Conservation (phyloP, 2,797 vertebrate genomes). For the Centropyge bicolor region DNA sequence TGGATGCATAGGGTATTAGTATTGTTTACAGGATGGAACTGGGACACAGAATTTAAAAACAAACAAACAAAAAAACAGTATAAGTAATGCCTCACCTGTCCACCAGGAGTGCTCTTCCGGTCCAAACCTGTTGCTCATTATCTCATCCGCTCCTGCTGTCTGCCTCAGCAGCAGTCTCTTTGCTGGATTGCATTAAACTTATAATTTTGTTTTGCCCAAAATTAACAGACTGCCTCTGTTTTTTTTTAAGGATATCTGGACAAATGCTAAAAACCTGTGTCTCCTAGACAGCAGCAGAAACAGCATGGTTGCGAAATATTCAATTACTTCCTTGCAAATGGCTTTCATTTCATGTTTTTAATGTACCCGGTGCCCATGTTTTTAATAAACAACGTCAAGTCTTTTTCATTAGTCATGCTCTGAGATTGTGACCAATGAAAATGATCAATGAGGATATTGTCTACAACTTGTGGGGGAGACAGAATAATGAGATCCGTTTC, state of each 20-base stretch:
- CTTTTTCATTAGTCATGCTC: background rate
- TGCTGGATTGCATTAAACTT: background rate
- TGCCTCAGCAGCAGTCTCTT: background rate
- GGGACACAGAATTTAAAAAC: background rate
- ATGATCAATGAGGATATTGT: background rate
- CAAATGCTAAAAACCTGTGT: background rate
- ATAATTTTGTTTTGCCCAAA: background rate
- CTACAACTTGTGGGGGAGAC: background rate
- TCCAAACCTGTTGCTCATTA: background rate
- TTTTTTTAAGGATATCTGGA: background rate
- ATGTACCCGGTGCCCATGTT: background rate
- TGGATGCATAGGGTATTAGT: background rate
- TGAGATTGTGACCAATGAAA: conserved; percentile 1
- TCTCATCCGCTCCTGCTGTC: conserved; percentile 3
- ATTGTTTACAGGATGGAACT: background rate
- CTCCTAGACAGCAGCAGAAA: background rate
- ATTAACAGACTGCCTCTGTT: background rate
- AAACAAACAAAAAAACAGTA: no score
- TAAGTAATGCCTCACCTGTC: background rate
- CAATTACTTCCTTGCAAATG: background rate
- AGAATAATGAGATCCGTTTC: conserved; percentile 7
- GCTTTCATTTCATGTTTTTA: background rate
- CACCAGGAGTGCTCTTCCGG: background rate
- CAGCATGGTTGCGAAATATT: background rate
- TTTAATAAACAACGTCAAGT: conserved; percentile 7